Evolutionary conservation across 2,888 invertebrate species (phyloP).

Genomic region (Campoplex nolae): DNA sequence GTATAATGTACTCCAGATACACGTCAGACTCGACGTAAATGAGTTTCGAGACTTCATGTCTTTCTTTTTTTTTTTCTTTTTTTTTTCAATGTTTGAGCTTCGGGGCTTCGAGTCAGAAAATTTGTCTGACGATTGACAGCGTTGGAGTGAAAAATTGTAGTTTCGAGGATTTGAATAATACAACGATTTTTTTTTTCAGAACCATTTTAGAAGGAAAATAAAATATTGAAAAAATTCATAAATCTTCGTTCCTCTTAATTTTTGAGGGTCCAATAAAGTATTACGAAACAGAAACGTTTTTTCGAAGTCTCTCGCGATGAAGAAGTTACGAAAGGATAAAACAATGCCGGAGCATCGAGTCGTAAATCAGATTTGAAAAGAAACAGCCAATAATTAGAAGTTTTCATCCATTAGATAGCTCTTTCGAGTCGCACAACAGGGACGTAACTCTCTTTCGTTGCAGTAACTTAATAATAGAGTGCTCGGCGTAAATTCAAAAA

Average conservation of each 20-base stretch:
- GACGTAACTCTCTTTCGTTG: not conserved
- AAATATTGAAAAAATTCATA: too few species aligned
- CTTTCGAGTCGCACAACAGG: not conserved
- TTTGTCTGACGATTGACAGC: not conserved
- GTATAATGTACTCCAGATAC: not conserved
- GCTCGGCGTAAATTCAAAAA: conserved; percentile 47
- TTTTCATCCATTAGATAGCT: not conserved
- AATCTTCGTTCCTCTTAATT: too few species aligned
- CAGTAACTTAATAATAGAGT: conserved; percentile 20
- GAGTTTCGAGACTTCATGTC: conserved; percentile 10
- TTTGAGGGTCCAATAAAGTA: too few species aligned
- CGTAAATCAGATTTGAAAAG: not conserved
- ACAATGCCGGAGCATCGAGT: not conserved
- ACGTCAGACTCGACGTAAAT: conserved; percentile 23
- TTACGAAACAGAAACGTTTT: too few species aligned
- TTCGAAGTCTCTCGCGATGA: not conserved
- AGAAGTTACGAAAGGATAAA: not conserved
- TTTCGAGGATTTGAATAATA: not conserved
- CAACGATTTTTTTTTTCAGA: not conserved
- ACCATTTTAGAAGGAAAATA: too few species aligned
- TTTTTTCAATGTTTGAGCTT: conserved; percentile 1
- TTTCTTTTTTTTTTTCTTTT: not conserved
- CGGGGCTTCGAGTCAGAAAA: not conserved
- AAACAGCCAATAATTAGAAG: not conserved
- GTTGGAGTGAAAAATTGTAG: not conserved